Base-by-base conservation (phyloP, 35 echinoderm and acorn worm genomes). In the Holothuria glaberrima region DNA sequence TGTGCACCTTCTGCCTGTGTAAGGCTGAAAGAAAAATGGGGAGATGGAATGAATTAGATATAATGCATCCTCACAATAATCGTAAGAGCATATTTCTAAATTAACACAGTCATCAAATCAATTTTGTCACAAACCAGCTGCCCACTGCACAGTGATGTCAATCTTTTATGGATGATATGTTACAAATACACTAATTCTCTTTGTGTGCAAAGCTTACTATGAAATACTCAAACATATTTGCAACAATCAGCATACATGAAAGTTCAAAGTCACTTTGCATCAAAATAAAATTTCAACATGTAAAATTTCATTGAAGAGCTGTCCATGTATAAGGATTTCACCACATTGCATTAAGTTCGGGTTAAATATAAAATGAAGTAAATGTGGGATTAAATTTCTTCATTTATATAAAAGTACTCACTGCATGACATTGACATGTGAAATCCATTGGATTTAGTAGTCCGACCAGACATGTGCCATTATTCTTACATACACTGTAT, bases 401-500 rank as follows among this genome's bases (percentile, higher is more conserved):
- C 12, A 63, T 63, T 63, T 41, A 41, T 4, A 16, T 10, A 20
- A 59, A 38, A 20, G 7, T 30, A 92, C 94, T 92, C 31, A 95
- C 94, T 27, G 14, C 18, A 3, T 45, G 35, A 61, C 94, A 95
- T 25, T 75, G 57, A 87, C 94, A 95, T 0, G 33, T 73, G 63
- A 95, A 92, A 58, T 95, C 87, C 48, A 36, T 57, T 22, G 88
- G 20, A 35, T 73, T 52, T 1, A 72, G 48, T 22, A 68, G 79
- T 21, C 82, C 48, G 14, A 75, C 77, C 0, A 32, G 20, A 56
- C 94, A 95, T 10, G 61, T 76, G 38, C 94, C 94, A 75, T 90
- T 90, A 60, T 95, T 95, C 50, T 86, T 95, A 71, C 94, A 95
- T 3, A 95, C 91, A n/a, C 59, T 87, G 32, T 90, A 90, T 5